Evolutionary conservation across 2,113 vertebrate species (phyloP), one percentile per base, ranked within the genome.

Genomic region (Ciconia stormi): DNA sequence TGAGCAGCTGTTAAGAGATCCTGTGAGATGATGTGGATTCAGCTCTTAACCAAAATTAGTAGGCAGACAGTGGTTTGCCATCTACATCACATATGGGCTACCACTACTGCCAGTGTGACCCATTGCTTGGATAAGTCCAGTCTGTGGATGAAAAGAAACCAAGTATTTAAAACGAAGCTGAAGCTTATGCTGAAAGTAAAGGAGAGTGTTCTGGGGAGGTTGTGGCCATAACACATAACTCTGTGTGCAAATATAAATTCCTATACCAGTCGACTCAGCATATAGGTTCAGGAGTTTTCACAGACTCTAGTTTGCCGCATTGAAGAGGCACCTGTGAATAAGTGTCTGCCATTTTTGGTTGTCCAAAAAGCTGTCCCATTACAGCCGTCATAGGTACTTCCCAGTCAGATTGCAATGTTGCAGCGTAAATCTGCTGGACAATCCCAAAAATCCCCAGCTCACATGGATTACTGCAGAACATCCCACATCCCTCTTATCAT

Each of bases 371-470:
- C 47, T 59, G 32, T 44, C 7, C 21, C 9, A 2, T 40, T 74
- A 50, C 2, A 16, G n/a, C 16, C 0, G 1, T 22, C 2, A 2
- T 7, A 77, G 25, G 13, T n/a, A 23, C n/a, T 76, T 82, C 30
- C 21, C 16, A 25, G 23, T n/a, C 56, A 87, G 30, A 50, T 8
- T 47, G n/a, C 16, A 67, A 19, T 9, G 29, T 52, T 21, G 34
- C 7, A 56, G 25, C 0, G 0, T 38, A 71, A 53, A 18, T 65
- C 34, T 65, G 14, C 25, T 70, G 76, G 10, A 40, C 11, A 32
- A 52, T 20, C 59, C 36, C 36, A 27, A 29, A 90, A 50, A 10
- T 55, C 55, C 32, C 20, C 38, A 76, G 56, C 16, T 59, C 0
- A 1, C n/a, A 32, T 2, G 8, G 34, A 21, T 22, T 72, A 7